Base-by-base conservation (phyloP, 1,140 invertebrate species). In the Bemisia tabaci region DNA sequence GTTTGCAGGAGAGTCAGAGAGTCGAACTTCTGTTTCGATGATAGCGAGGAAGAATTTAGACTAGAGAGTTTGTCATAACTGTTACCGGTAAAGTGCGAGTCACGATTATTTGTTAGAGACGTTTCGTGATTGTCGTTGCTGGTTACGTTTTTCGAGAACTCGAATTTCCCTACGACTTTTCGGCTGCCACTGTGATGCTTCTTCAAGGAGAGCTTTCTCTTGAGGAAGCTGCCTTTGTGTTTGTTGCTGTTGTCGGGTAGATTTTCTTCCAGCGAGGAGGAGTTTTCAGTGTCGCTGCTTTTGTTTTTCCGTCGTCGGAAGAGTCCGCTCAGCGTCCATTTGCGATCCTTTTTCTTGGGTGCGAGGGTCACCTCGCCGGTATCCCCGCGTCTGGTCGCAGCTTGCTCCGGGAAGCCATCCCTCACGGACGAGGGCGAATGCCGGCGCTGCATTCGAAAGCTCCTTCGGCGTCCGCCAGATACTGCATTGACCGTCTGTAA, bases 271-370 rank as follows among this genome's bases (percentile, higher is more conserved):
- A 48, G 33, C 33, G 33, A 48, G 17, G 83, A 85, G 26, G 82
- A 70, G 23, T 65, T 71, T 22, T 71, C 70, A 1, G 70, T 68
- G 64, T 79, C 80, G 66, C 81, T 80, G 17, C 75, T 75, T n/a
- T 79, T 77, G 69, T 84, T 85, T 75, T 85, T 85, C 75, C 84
- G 86, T 73, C 84, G 77, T 70, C 84, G 79, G 70, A 89, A 87
- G 1, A 90, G 78, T 70, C 84, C 84, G 22, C 87, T 86, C 2
- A 89, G 80, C 0, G 85, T 85, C 87, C 87, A 89, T 77, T 87
- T 88, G 74, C 86, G 86, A 62, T 84, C 75, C 67, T 79, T 80
- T 68, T 80, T 80, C 25, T 70, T 70, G 0, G 22, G 24, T 9
- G 33, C 17, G 33, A 48, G 17, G 5, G 33, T 48, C 5, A 17